Percentiles rank a stretch among this genome's conserved stretches.
Conservation (phyloP, 2,888 invertebrate species). For the Pasiphila rectangulata region DNA sequence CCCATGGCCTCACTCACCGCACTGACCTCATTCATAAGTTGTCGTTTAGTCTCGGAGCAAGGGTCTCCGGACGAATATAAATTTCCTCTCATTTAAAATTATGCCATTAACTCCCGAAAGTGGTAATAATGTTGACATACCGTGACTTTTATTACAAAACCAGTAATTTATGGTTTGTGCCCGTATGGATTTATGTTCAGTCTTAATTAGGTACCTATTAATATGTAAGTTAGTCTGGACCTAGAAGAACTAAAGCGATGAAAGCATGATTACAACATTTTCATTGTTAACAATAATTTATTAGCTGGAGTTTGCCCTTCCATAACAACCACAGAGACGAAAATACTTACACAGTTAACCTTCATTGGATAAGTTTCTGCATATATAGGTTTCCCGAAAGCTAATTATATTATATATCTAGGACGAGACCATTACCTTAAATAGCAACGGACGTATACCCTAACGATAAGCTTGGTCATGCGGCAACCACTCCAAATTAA, state of each 20-base stretch:
- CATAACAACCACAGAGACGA: neutral
- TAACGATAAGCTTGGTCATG: conserved; percentile 59
- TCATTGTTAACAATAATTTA: too few relatives aligned
- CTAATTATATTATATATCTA: too few relatives aligned
- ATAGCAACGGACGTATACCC: conserved; percentile 46
- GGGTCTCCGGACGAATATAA: conserved; percentile 54
- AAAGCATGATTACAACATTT: too few relatives aligned
- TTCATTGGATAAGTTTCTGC: too few relatives aligned
- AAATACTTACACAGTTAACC: neutral
- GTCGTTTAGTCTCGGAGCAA: conserved; percentile 69
- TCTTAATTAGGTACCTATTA: neutral
- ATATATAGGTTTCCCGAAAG: too few relatives aligned
- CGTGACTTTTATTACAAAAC: conserved; percentile 20
- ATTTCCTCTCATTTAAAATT: conserved; percentile 35
- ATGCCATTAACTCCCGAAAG: conserved; percentile 25
- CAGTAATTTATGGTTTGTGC: conserved; percentile 5
- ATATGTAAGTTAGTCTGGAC: too few relatives aligned
- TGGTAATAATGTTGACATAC: conserved; percentile 23
- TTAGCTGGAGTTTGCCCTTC: neutral
- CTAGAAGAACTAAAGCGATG: too few relatives aligned
- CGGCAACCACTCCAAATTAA: conserved; percentile 76
- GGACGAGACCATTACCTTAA: conserved; percentile 26
- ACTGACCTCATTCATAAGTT: conserved; percentile 78
- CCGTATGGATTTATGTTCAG: neutral
- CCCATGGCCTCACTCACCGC: conserved; percentile 51